Evolutionary conservation across 92 coral and sea anemone species (phyloP), one percentile per base, ranked within the genome.

Genomic region (Phenganax marumi): DNA sequence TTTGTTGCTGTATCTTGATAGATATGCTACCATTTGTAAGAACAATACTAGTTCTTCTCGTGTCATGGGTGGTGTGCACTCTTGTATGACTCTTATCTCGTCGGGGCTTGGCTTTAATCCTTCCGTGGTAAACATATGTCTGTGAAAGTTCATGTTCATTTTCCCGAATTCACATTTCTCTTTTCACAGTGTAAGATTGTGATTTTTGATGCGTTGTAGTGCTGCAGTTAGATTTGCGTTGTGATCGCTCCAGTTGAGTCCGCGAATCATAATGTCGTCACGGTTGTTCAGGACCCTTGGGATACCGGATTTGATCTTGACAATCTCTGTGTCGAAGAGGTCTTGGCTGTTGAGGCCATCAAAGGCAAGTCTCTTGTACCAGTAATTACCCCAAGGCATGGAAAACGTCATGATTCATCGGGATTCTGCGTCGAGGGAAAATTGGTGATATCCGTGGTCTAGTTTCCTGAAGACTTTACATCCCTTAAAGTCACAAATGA

Each of bases 81-180:
- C 80, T 77, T n/a, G n/a, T n/a, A n/a, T n/a, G n/a, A n/a, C n/a
- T n/a, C n/a, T n/a, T n/a, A 81, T 54, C 71, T 71, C 73, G 76
- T 81, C 70, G 39, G 87, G 89, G 73, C 91, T 89, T 8, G 91
- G 91, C 43, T 76, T 85, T 50, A 89, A 65, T n/a, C 89, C 87
- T 21, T 85, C 85, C 9, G 86, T 54, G 18, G 91, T 89, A 72
- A 89, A 89, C 69, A 85, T n/a, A n/a, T n/a, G n/a, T n/a, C n/a
- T n/a, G n/a, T 85, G 91, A 77, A 86, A 85, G 25, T 89, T 84
- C 51, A 85, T 70, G 24, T 81, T 24, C 49, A 85, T 18, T 57
- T 58, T 73, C 81, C 70, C 75, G 56, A 89, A 89, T 54, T 85
- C 89, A 24, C 89, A 85, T 72, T 89, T 89, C 86, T 89, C 91